Evolutionary conservation across 2,113 vertebrate species (phyloP).

Genomic region (Vidua macroura): DNA sequence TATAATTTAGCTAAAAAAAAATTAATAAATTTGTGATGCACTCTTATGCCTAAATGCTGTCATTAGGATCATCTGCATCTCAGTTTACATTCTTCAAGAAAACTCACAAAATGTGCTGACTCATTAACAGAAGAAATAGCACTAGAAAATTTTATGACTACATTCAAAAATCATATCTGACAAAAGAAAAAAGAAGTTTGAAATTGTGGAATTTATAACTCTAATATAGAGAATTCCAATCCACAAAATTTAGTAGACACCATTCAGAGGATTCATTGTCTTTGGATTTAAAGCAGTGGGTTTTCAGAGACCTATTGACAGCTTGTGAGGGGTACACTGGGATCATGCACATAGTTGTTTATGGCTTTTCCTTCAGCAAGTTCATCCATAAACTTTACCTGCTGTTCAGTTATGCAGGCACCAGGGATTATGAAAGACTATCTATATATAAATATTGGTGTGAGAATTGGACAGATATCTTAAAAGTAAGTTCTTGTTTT

Average conservation of each 20-base stretch:
- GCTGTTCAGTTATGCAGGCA: background rate
- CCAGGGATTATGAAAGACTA: background rate
- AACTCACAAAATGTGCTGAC: background rate
- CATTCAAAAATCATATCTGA: background rate
- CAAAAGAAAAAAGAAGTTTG: background rate
- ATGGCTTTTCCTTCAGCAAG: background rate
- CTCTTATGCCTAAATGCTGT: background rate
- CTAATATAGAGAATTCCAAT: background rate
- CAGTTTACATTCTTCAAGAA: background rate
- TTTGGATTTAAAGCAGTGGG: background rate
- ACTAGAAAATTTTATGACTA: background rate
- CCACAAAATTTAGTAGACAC: background rate
- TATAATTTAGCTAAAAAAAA: background rate
- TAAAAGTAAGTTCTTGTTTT: background rate
- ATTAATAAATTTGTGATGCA: fast-evolving
- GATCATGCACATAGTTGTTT: background rate
- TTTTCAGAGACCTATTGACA: background rate
- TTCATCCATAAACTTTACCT: background rate
- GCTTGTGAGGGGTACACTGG: background rate
- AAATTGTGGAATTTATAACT: background rate
- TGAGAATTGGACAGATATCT: background rate
- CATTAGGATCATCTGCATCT: background rate
- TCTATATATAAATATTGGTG: background rate
- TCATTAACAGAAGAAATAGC: background rate
- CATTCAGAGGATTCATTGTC: background rate